phyloP scores from a whole-genome alignment of 2,797 vertebrate species.

The Limosa lapponica region DNA sequence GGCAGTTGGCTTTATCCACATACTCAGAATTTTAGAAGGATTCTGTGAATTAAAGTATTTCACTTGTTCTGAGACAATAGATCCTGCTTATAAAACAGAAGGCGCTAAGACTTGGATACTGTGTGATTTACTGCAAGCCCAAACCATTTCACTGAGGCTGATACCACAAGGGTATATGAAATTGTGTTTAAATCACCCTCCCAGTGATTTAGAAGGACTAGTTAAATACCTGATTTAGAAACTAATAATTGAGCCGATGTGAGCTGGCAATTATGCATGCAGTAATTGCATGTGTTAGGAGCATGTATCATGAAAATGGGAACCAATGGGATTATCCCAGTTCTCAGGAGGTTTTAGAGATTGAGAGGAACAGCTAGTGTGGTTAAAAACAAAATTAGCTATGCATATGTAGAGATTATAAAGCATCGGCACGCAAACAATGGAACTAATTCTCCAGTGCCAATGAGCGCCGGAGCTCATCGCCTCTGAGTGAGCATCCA shows the following conservation, averaged over 20 bases:
- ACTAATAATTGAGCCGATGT: constrained; percentile 15
- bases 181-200: constrained; percentile 2
- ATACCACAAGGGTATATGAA: neutral
- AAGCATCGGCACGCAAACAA: neutral
- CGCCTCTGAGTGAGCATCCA: neutral
- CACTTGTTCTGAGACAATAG: neutral
- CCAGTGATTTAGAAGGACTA: neutral
- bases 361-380: neutral
- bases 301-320: constrained; percentile 20
- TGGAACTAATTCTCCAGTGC: neutral
- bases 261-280: neutral
- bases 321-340: neutral
- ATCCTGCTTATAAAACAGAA: neutral
- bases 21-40: neutral
- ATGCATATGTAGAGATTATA: neutral
- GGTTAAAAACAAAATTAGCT: constrained; percentile 22
- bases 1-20: neutral
- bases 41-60: neutral
- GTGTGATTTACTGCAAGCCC: neutral
- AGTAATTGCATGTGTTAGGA: constrained; percentile 20
- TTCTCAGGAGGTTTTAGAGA: neutral
- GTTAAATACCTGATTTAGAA: constrained; percentile 45
- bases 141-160: neutral
- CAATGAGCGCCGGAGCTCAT: neutral
- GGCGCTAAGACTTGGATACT: neutral